Conservation (phyloP, 2,113 vertebrate genomes). For the Siniperca chuatsi region DNA sequence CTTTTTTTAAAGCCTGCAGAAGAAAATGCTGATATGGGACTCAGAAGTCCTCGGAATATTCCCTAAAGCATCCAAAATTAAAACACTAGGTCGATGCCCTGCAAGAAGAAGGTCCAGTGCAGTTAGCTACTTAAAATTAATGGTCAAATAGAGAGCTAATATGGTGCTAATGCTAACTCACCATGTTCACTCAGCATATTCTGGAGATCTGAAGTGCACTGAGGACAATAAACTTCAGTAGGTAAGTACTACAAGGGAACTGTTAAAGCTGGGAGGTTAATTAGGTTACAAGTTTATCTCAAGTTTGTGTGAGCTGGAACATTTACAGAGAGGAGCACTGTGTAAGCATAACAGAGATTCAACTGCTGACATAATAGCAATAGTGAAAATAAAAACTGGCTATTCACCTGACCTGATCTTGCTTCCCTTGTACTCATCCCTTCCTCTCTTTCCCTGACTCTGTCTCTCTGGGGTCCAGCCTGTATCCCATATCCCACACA, state of each 20-base stretch:
- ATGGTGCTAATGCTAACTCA: conserved; percentile 57
- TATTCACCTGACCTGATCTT: conserved; percentile 29
- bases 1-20: conserved; percentile 17
- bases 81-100: conserved; percentile 2
- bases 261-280: conserved; percentile 56
- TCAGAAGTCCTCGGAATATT: conserved; percentile 28
- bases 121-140: conserved; percentile 57
- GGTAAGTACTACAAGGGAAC: conserved; percentile 54
- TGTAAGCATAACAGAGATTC: conserved; percentile 65
- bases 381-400: conserved; percentile 42
- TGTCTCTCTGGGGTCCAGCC: conserved; percentile 26
- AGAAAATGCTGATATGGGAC: conserved; percentile 48
- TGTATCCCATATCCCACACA: conserved; percentile 16
- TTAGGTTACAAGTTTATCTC: conserved; percentile 43
- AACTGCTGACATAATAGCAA: conserved; percentile 51
- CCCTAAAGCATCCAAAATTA: conserved; percentile 36
- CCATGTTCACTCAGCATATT: conserved; percentile 69
- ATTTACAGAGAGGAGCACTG: conserved; percentile 46
- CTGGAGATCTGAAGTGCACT: conserved; percentile 36
- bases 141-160: conserved; percentile 61
- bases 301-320: conserved; percentile 39
- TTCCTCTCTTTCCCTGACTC: conserved; percentile 19
- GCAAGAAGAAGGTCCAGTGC: conserved; percentile 29
- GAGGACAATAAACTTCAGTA: conserved; percentile 64
- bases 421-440: conserved; percentile 16